Evolutionary conservation across 2,113 vertebrate genomes (phyloP).

Genomic region (Anolis carolinensis): DNA sequence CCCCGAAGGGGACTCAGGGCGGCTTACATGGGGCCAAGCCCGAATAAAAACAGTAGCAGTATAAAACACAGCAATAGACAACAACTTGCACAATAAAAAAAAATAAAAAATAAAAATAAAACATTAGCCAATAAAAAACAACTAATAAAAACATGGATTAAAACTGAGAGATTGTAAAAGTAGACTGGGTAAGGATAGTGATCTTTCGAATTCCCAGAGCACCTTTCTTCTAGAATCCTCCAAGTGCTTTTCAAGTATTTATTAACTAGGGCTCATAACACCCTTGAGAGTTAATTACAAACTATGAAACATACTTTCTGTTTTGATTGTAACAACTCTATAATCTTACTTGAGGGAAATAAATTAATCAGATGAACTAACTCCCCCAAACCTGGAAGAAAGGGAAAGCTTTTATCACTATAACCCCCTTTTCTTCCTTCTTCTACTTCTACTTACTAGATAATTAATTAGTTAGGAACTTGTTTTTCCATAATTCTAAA

Average conservation of each 20-base stretch:
- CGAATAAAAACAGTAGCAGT: too few relatives aligned
- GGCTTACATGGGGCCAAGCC: too few relatives aligned
- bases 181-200: conserved; percentile 30
- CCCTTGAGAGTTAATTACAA: conserved; percentile 70
- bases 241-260: conserved; percentile 63
- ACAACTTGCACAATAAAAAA: too few relatives aligned
- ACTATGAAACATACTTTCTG: conserved; percentile 56
- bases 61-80: too few relatives aligned
- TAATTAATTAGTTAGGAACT: conserved; percentile 58
- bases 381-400: too few relatives aligned
- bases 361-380: conserved; percentile 19
- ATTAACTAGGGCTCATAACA: conserved; percentile 65
- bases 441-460: conserved; percentile 36
- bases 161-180: too few relatives aligned
- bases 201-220: conserved; percentile 55
- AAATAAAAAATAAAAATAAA: too few relatives aligned
- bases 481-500: conserved; percentile 44
- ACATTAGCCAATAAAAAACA: too few relatives aligned
- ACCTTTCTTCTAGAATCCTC: conserved; percentile 60
- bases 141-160: too few relatives aligned
- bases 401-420: conserved; percentile 23
- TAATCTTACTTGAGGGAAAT: conserved; percentile 60
- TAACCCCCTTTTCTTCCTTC: conserved; percentile 43
- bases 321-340: conserved; percentile 55
- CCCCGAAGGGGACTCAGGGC: too few relatives aligned